Conservation (phyloP, 2,113 vertebrate species). For the Rhadina sibilatrix region DNA sequence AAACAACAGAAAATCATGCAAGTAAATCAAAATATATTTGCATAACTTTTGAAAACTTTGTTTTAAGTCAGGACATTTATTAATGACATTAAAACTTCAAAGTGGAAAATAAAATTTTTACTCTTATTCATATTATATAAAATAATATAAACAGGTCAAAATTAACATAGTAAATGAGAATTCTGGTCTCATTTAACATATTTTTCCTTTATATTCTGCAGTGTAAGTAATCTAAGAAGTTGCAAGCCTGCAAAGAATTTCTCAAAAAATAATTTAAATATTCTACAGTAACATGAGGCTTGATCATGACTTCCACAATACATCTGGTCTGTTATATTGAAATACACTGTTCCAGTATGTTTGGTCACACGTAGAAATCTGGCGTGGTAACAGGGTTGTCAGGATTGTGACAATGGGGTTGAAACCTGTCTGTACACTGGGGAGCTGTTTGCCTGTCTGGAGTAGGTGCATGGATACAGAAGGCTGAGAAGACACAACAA, state of each 20-base stretch:
- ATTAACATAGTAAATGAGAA: neutral
- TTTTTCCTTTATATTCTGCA: neutral
- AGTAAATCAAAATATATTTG: neutral
- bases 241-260: neutral
- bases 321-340: neutral
- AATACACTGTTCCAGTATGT: neutral
- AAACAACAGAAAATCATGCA: neutral
- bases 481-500: neutral
- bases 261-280: neutral
- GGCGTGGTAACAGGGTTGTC: neutral
- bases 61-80: neutral
- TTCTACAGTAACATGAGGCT: neutral
- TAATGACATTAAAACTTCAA: neutral
- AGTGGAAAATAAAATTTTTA: neutral
- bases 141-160: neutral
- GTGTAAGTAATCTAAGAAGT: neutral
- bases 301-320: neutral
- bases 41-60: neutral
- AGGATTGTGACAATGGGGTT: neutral
- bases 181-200: neutral
- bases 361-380: neutral
- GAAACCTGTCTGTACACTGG: neutral
- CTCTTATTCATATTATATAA: neutral
- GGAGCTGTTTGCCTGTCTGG: neutral
- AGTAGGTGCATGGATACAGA: neutral